Evolutionary conservation across 2,888 invertebrate species (phyloP), one percentile per base, ranked within the genome.

Genomic region (Oegoconia quadripuncta): DNA sequence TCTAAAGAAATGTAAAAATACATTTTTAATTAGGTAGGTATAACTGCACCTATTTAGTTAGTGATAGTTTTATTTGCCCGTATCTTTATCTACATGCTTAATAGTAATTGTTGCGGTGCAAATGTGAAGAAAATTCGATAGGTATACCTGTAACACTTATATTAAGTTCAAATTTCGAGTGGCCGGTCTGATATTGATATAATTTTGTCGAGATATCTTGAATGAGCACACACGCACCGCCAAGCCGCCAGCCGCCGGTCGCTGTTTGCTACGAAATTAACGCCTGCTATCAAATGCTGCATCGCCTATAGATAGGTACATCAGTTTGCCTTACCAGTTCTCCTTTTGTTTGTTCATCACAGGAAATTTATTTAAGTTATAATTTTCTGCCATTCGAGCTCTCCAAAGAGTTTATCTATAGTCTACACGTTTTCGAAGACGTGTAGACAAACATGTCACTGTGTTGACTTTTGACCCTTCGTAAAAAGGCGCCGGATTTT

Each of bases 291-390:
- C 84, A 83, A 79, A 80, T 70, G 69, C 71, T 63, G 61, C 74
- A 78, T 78, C 65, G 74, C 64, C 70, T 74, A 78, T 76, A 75
- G 74, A 77, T 72, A 74, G 64, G 63, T 17, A n/a, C 62, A 69
- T 73, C 55, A 80, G 80, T 86, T 80, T 82, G 53, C 64, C 44
- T 62, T 71, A 69, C 75, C 59, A 66, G 73, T 79, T 81, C 73
- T 67, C 55, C 60, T 67, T 73, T 69, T 86, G 86, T 87, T 84
- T 83, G 69, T 76, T 62, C 43, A 54, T 48, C 67, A 82, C 86
- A 82, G 86, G 86, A 87, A 83, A 87, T 86, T 84, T 83, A 84
- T 84, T 84, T 78, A 67, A 77, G 76, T 76, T 77, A 79, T 82
- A 83, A 82, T 82, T 80, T 84, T 80, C 74, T 86, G 82, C 80